These are phyloP conservation scores for Petrocephalus microphthalmus DNA, from an alignment of 2,113 vertebrate species.

Conservation along the genomic window DNA sequence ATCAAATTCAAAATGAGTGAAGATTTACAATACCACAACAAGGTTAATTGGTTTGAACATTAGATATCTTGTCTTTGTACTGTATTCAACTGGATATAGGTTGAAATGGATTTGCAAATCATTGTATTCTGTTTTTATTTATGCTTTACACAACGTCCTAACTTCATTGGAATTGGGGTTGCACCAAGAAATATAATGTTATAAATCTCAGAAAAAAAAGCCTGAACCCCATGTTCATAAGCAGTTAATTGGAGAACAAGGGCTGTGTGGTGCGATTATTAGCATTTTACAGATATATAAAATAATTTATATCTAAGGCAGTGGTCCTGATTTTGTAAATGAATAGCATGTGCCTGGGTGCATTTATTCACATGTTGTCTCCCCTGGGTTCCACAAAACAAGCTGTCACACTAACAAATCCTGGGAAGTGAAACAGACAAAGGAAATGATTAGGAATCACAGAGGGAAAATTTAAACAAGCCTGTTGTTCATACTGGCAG, in stretches of 20 bases:
- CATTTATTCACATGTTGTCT: neutral
- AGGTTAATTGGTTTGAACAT: no score
- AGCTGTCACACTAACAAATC: neutral
- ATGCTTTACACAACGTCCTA: no score
- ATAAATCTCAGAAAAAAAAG: neutral
- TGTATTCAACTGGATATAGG: no score
- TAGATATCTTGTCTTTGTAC: no score
- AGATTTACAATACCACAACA: no score
- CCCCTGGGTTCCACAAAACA: neutral
- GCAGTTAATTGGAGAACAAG: neutral
- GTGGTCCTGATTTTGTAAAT: neutral
- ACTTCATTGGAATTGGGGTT: no score
- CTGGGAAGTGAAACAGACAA: neutral
- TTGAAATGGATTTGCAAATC: no score
- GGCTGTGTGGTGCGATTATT: neutral
- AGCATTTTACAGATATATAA: neutral
- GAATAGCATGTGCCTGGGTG: neutral
- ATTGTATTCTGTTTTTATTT: no score
- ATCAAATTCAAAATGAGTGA: no score
- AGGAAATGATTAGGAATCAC: neutral
- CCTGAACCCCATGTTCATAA: neutral
- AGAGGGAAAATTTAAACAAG: neutral
- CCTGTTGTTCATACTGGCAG: neutral
- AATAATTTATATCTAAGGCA: neutral
- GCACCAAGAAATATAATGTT: neutral